Percentiles rank a stretch among this genome's conserved stretches.
phyloP scores from a whole-genome alignment of 2,113 vertebrate genomes.

The Capreolus pygargus region DNA sequence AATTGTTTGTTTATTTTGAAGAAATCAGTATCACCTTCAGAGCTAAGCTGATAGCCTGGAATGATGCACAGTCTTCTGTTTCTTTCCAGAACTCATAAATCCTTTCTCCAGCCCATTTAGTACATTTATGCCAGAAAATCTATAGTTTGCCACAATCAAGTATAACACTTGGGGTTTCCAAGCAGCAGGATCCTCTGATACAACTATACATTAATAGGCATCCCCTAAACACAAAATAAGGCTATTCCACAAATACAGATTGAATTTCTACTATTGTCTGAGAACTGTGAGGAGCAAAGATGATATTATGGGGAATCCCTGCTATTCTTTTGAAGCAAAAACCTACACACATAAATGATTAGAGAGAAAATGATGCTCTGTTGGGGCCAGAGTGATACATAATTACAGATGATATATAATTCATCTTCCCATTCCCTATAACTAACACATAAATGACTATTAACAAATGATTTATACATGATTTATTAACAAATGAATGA shows the following conservation, averaged over 20 bases:
- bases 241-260: neutral
- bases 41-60: neutral
- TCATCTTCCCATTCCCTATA: neutral
- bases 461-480: neutral
- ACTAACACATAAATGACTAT: neutral
- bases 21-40: neutral
- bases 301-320: neutral
- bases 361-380: neutral
- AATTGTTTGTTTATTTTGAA: neutral
- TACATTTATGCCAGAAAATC: neutral
- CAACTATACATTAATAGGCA: neutral
- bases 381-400: neutral
- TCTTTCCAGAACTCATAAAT: neutral
- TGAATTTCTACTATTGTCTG: neutral
- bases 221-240: neutral
- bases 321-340: conserved; percentile 4
- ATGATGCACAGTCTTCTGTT: neutral
- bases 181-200: neutral
- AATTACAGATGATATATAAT: neutral
- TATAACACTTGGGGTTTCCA: neutral
- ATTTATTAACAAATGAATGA: neutral
- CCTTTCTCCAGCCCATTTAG: neutral
- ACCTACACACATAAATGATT: neutral
- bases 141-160: neutral
- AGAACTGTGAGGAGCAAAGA: neutral